Percentiles rank a stretch among this genome's conserved stretches.
phyloP scores from a whole-genome alignment of 2,888 invertebrate genomes.

The Paralinhomoeus sp. region DNA sequence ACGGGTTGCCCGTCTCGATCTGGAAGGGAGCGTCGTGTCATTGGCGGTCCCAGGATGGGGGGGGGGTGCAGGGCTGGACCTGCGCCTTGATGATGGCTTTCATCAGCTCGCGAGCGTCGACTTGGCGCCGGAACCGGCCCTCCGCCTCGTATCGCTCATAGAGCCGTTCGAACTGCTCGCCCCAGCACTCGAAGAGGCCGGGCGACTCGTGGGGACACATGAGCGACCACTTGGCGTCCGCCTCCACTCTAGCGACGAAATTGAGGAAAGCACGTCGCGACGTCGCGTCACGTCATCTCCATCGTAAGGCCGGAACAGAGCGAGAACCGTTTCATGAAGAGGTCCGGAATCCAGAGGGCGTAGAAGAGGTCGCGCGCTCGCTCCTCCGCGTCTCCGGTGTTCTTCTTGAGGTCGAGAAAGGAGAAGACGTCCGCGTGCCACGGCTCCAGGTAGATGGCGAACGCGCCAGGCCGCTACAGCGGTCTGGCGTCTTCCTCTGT shows the following conservation, averaged over 20 bases:
- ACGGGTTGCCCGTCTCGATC: slow-evolving; percentile 91
- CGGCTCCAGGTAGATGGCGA: slow-evolving; percentile 89
- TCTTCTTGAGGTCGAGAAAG: slow-evolving; percentile 77
- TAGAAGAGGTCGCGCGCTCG: slow-evolving; percentile 86
- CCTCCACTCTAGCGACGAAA: too few relatives aligned
- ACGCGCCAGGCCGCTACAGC: slow-evolving; percentile 64
- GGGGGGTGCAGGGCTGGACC: slow-evolving; percentile 8
- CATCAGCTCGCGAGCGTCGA: slow-evolving; percentile 68
- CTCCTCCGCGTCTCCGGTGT: slow-evolving; percentile 75
- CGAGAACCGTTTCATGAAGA: slow-evolving; percentile 86
- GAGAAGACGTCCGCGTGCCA: slow-evolving; percentile 96
- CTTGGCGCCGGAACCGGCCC: slow-evolving; percentile 25
- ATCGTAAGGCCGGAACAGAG: too few relatives aligned
- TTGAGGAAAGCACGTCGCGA: too few relatives aligned
- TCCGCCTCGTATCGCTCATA: slow-evolving; percentile 38
- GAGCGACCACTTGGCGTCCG: slow-evolving; percentile 62
- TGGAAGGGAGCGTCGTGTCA: too few relatives aligned
- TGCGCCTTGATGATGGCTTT: slow-evolving; percentile 65
- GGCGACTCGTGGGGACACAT: slow-evolving; percentile 91
- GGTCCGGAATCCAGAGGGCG: slow-evolving; percentile 82
- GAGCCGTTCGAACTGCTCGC: slow-evolving; percentile 68
- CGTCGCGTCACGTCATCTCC: too few relatives aligned
- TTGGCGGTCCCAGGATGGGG: too few relatives aligned
- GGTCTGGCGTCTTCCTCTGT: neutral
- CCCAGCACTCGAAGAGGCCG: slow-evolving; percentile 72